These are phyloP conservation scores for Erebia palarica DNA, from an alignment of 2,888 invertebrate genomes.

Conservation along the genomic window DNA sequence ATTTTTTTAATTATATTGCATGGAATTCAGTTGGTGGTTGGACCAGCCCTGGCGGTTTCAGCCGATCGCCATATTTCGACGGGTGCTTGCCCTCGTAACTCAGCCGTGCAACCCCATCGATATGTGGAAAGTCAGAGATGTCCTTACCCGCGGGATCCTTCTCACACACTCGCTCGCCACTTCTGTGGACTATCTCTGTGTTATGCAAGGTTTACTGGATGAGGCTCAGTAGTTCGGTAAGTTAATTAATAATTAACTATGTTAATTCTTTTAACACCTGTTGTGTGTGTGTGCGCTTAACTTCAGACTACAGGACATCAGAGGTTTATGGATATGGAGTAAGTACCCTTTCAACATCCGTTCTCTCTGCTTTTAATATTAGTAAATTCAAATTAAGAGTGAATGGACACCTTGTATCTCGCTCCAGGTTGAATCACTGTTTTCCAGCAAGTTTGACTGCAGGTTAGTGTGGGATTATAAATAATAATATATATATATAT, in stretches of 20 bases:
- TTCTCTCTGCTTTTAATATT: too few relatives aligned
- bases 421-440: too few relatives aligned
- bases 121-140: conserved; percentile 72
- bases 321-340: too few relatives aligned
- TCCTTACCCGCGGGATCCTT: conserved; percentile 69
- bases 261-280: neutral
- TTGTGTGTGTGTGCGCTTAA: too few relatives aligned
- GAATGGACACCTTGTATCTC: too few relatives aligned
- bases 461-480: too few relatives aligned
- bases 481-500: too few relatives aligned
- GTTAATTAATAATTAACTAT: neutral
- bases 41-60: conserved; percentile 65
- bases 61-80: conserved; percentile 57
- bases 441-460: too few relatives aligned
- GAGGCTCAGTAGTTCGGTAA: conserved; percentile 49
- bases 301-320: too few relatives aligned
- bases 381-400: too few relatives aligned
- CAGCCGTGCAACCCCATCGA: conserved; percentile 51
- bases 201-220: conserved; percentile 75
- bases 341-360: too few relatives aligned
- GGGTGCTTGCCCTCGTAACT: conserved; percentile 52
- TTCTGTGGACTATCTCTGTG: conserved; percentile 75
- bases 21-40: conserved; percentile 40
- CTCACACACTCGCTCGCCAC: conserved; percentile 75
- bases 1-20: too few relatives aligned